These are phyloP conservation scores for Lamellibrachia satsuma DNA, from an alignment of 2,888 invertebrate species.

Conservation along the genomic window DNA sequence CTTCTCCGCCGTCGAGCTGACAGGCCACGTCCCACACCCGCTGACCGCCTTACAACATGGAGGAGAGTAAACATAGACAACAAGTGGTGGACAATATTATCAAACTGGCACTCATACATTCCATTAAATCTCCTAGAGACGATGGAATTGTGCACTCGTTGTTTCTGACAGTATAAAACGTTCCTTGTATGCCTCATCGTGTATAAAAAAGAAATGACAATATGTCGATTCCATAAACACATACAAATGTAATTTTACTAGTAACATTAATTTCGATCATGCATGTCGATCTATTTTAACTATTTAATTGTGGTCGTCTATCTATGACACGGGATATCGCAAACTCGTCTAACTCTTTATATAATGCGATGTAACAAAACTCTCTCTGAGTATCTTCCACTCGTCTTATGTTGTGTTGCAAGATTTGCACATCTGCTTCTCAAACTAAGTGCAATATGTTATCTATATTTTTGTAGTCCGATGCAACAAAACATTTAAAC, in stretches of 20 bases:
- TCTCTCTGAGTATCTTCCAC: background rate
- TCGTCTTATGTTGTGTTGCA: too few relatives aligned
- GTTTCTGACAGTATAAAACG: background rate
- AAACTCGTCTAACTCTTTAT: background rate
- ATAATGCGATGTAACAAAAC: background rate
- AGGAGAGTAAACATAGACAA: background rate
- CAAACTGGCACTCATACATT: background rate
- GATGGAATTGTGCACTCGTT: background rate
- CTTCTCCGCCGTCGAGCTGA: background rate
- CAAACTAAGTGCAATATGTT: background rate
- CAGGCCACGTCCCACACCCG: background rate
- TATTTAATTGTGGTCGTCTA: too few relatives aligned
- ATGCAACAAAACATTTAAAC: background rate
- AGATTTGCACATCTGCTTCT: background rate
- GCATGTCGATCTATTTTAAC: background rate
- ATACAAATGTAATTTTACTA: background rate
- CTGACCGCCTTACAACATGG: background rate
- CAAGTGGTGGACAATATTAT: background rate
- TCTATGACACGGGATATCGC: background rate
- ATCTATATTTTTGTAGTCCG: background rate
- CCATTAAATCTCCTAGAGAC: background rate
- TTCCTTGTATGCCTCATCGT: background rate
- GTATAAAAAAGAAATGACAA: background rate
- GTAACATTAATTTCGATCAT: background rate
- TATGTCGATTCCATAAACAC: background rate